These are phyloP conservation scores for Drosophila trapezifrons DNA, from an alignment of 1,140 invertebrate genomes.

Conservation along the genomic window DNA sequence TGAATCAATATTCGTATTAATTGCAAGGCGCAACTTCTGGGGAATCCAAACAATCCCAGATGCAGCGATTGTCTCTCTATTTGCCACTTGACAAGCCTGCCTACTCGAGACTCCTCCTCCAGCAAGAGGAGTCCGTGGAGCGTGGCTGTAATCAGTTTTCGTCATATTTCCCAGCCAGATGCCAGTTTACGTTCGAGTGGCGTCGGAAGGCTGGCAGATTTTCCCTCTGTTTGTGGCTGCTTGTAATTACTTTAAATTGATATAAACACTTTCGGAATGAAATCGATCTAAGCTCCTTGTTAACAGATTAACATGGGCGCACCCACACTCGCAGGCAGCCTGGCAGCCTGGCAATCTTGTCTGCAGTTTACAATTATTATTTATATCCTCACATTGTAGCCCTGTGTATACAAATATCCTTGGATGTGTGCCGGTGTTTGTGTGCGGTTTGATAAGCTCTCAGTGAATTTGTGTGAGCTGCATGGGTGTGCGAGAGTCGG, in stretches of 20 bases:
- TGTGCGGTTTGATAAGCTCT: slow-evolving; percentile 68
- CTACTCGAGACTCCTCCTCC: slow-evolving; percentile 7
- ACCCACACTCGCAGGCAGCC: slow-evolving; percentile 26
- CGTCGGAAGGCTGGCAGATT: slow-evolving; percentile 32
- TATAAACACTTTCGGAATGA: slow-evolving; percentile 82
- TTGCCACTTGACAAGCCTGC: slow-evolving; percentile 24
- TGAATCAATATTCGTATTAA: slow-evolving; percentile 71
- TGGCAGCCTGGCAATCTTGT: slow-evolving; percentile 28
- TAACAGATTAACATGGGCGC: slow-evolving; percentile 76
- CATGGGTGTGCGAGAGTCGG: not conserved
- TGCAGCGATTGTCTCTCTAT: slow-evolving; percentile 50
- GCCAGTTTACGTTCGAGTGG: slow-evolving; percentile 30
- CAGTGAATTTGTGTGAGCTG: slow-evolving; percentile 6
- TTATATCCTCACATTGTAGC: slow-evolving; percentile 65
- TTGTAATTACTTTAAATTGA: slow-evolving; percentile 83
- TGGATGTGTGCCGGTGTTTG: slow-evolving; percentile 33
- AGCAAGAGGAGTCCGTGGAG: slow-evolving; percentile 32
- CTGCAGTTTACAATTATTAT: slow-evolving; percentile 79
- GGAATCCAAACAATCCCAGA: slow-evolving; percentile 28
- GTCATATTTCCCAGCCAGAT: slow-evolving; percentile 55
- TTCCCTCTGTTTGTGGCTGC: slow-evolving; percentile 68
- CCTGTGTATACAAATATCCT: slow-evolving; percentile 47
- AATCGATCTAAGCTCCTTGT: slow-evolving; percentile 82
- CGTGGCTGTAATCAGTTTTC: slow-evolving; percentile 59
- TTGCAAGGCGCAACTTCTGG: slow-evolving; percentile 34